Evolutionary conservation across 2,797 vertebrate genomes (phyloP).

Genomic region (Lagodon rhomboides): DNA sequence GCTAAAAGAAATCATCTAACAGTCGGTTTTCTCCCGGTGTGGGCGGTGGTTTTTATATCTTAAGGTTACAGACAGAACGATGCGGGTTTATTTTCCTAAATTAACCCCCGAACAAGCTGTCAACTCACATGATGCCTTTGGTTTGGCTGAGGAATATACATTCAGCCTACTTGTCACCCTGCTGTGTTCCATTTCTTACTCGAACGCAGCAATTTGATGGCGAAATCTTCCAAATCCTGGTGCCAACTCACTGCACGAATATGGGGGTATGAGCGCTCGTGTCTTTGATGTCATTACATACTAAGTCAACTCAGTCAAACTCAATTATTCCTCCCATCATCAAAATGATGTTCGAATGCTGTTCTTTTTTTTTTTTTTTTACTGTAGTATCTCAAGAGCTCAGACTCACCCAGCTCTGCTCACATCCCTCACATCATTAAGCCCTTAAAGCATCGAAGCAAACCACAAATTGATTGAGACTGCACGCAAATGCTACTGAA

Average conservation of each 20-base stretch:
- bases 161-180: conserved; percentile 57
- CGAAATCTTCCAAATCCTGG: conserved; percentile 60
- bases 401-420: conserved; percentile 39
- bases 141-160: conserved; percentile 54
- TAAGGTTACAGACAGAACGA: conserved; percentile 26
- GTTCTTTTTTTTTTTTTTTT: conserved; percentile 27
- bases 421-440: conserved; percentile 44
- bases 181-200: conserved; percentile 58
- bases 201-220: conserved; percentile 60
- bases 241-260: conserved; percentile 55
- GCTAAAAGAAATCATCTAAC: conserved; percentile 12
- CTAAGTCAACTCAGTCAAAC: conserved; percentile 71
- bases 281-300: conserved; percentile 70
- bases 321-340: conserved; percentile 72
- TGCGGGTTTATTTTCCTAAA: conserved; percentile 42
- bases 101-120: conserved; percentile 53
- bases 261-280: conserved; percentile 39
- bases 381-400: conserved; percentile 58
- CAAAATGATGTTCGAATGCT: conserved; percentile 55
- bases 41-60: conserved; percentile 29
- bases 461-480: conserved; percentile 51
- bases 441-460: conserved; percentile 44
- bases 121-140: conserved; percentile 33
- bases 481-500: conserved; percentile 47
- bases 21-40: conserved; percentile 18